These are phyloP conservation scores for Falco rusticolus DNA, from an alignment of 2,797 vertebrate genomes.

Conservation along the genomic window DNA sequence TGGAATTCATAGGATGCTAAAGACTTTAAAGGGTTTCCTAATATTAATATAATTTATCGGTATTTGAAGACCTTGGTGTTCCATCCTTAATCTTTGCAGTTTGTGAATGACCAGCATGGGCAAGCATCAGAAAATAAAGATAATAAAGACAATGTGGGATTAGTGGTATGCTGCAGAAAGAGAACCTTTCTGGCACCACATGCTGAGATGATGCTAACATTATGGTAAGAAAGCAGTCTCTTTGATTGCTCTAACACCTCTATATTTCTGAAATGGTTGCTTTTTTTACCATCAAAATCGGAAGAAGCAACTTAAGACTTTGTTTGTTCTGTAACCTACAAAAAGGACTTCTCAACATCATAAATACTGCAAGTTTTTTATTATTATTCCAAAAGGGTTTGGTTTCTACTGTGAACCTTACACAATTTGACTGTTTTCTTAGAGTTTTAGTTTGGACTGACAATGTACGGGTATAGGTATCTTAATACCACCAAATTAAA, in stretches of 20 bases:
- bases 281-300: conserved; percentile 77
- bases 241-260: conserved; percentile 80
- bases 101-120: conserved; percentile 19
- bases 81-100: neutral
- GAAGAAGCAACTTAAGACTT: conserved; percentile 68
- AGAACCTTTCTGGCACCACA: conserved; percentile 77
- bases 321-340: conserved; percentile 45
- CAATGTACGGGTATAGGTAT: neutral
- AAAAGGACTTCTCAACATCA: conserved; percentile 18
- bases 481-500: neutral
- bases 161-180: conserved; percentile 75
- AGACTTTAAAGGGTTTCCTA: neutral
- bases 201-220: conserved; percentile 82
- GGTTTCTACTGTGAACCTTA: neutral
- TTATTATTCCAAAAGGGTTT: conserved; percentile 22
- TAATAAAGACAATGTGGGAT: conserved; percentile 59
- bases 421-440: neutral
- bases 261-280: conserved; percentile 68
- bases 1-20: neutral
- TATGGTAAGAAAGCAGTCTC: conserved; percentile 78
- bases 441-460: neutral
- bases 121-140: conserved; percentile 57
- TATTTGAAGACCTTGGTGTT: neutral
- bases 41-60: conserved; percentile 25
- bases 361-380: neutral